Evolutionary conservation across 2,888 invertebrate genomes (phyloP).

Genomic region (Andrena praecox): DNA sequence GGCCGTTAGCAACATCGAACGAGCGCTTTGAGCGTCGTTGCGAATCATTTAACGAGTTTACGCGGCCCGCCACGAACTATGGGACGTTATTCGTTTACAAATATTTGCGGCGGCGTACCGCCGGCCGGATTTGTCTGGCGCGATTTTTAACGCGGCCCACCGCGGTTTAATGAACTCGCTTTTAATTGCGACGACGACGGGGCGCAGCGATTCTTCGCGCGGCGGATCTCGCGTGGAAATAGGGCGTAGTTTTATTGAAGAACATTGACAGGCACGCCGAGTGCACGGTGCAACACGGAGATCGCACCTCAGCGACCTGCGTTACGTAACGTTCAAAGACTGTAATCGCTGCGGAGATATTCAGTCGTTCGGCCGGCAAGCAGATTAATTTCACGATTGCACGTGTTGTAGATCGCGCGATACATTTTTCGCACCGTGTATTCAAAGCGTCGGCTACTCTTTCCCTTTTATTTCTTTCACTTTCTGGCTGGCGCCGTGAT

Average conservation of each 20-base stretch:
- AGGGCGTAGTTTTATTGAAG: not conserved
- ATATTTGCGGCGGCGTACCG: constrained; percentile 38
- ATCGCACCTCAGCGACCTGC: not conserved
- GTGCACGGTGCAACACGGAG: not conserved
- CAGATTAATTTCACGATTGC: constrained; percentile 13
- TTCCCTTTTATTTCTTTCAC: constrained; percentile 59
- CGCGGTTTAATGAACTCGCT: constrained; percentile 51
- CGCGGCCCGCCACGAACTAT: constrained; percentile 56
- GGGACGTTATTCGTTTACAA: constrained; percentile 49
- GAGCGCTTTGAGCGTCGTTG: constrained; percentile 78
- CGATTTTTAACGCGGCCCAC: constrained; percentile 43
- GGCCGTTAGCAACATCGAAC: constrained; percentile 67
- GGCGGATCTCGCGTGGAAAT: not conserved
- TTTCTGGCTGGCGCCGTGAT: constrained; percentile 44
- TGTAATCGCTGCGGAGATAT: not conserved
- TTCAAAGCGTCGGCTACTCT: constrained; percentile 40
- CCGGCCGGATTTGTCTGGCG: constrained; percentile 37
- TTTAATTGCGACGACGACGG: constrained; percentile 35
- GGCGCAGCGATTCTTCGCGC: constrained; percentile 6
- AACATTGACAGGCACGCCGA: not conserved
- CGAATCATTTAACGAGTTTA: constrained; percentile 80
- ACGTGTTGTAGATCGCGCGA: constrained; percentile 37
- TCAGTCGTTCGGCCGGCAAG: not conserved
- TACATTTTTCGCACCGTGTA: constrained; percentile 44
- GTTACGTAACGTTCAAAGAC: not conserved